Evolutionary conservation across 2,888 invertebrate genomes (phyloP).

Genomic region (Timema podura): DNA sequence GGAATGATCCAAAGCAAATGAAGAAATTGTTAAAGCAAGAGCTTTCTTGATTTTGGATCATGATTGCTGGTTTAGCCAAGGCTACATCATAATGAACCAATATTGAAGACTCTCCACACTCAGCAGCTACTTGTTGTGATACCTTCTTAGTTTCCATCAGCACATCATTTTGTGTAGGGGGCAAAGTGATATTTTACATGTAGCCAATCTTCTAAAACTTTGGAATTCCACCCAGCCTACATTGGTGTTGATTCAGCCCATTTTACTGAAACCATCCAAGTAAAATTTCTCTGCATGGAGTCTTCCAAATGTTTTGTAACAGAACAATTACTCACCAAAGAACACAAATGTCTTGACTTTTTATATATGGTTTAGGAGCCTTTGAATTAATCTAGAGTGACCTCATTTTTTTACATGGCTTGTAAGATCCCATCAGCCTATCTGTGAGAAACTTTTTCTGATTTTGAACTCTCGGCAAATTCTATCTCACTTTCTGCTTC

Average conservation of each 20-base stretch:
- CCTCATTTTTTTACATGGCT: not conserved
- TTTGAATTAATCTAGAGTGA: not conserved
- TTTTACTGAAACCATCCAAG: conserved; percentile 9
- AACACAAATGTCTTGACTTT: not conserved
- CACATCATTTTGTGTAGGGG: too few species aligned
- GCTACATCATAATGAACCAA: not conserved
- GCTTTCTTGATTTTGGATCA: conserved; percentile 3
- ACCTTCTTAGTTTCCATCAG: not conserved
- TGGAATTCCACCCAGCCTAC: conserved; percentile 1
- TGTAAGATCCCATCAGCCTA: not conserved
- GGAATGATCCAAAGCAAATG: conserved; percentile 1
- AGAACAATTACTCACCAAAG: not conserved
- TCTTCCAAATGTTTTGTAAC: not conserved
- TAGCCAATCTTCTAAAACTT: not conserved
- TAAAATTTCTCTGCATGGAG: not conserved
- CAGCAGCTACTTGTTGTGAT: not conserved
- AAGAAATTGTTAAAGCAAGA: not conserved
- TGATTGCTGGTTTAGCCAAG: not conserved
- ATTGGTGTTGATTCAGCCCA: not conserved
- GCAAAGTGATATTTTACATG: not conserved
- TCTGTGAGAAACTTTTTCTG: not conserved
- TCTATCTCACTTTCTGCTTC: not conserved
- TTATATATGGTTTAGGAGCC: not conserved
- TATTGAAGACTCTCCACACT: not conserved
- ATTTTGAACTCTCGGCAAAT: not conserved